Base-by-base conservation (phyloP, 1,140 invertebrate genomes). In the Bombus waltoni region DNA sequence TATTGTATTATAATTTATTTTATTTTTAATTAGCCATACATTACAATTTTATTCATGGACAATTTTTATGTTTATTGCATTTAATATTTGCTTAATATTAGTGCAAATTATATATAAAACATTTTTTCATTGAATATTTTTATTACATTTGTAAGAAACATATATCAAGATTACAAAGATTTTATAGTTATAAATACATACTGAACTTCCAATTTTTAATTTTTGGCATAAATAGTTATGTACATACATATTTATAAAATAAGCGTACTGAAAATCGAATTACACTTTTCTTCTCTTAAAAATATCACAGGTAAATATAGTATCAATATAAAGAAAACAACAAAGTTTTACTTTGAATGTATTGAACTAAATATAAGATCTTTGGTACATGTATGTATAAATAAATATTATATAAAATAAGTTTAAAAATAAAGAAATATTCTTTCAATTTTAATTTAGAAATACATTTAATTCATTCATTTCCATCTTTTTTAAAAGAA, bases 251-350 rank as follows among this genome's bases (percentile, higher is more conserved):
- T 77, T 62, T 76, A 86, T 42, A 76, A 70, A 76, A 47, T 35
- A 47, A 77, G 28, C 68, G 22, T 53, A 77, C 28, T 77, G 42
- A 72, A 86, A 72, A 47, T 65, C 71, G 15, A 82, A 42, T 47
- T 75, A 76, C 47, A 47, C 0, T 71, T 47, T 47, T 18, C 15
- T 32, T 35, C 68, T 65, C 28, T 62, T 22, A 2, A 79, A 84
- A 84, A 44, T 87, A 84, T 87, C 75, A 84, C 81, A 83, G 81
- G 68, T 68, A 44, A 87, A 72, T 73, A 42, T 68, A 32, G 35
- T 76, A 73, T 59, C 22, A 25, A 79, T 59, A 66, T 68, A 3
- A 74, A 22, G 42, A 75, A 82, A 57, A 44, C 22, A n/a, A 53
- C 25, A 38, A 66, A 32, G 18, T 72, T 22, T 18, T 35, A 8